Base-by-base conservation (phyloP, 2,888 invertebrate species). In the Eueremaeus valkanovi region DNA sequence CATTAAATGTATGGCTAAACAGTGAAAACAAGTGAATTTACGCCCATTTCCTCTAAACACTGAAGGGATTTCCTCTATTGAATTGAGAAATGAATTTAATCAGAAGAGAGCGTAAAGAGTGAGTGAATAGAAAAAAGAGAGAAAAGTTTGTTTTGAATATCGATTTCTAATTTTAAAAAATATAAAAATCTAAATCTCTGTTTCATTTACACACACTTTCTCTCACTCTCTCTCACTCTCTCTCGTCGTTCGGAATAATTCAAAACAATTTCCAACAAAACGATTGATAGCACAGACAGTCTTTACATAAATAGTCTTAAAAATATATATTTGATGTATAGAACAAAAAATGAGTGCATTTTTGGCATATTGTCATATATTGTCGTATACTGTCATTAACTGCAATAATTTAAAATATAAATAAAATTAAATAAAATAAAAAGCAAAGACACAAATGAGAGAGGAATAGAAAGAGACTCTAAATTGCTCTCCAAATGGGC, bases 41-140 rank as follows among this genome's bases (percentile, higher is more conserved):
- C 55, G 55, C 55, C 55, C 55, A 55, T 55, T 55, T 55, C 55
- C 55, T 55, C 27, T 55, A n/a, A 55, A 55, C 27, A 55, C 55
- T 55, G 21, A 55, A 55, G 55, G 55, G 55, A 55, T 55, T 55
- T 55, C 55, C 55, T 55, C 55, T 55, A 24, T 55, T 55, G 55
- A 55, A 55, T 55, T 24, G 24, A 55, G 21, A 9, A 24, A 55
- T 55, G 24, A 55, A 55, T 55, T 55, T 55, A n/a, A 49, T n/a
- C n/a, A n/a, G 5, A 49, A 11, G n/a, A 8, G n/a, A 8, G 8
- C 21, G 13, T 8, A 11, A 42, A 13, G 8, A 11, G 42, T 42
- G 42, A 13, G 13, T 11, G 13, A 42, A 13, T 42, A 8, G 27
- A 55, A 55, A 27, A 3, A 18, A 24, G 55, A 55, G 13, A 55